Percentiles rank a stretch among this genome's conserved stretches.
Conservation (phyloP, 2,888 invertebrate species). For the Masnerella sp. region DNA sequence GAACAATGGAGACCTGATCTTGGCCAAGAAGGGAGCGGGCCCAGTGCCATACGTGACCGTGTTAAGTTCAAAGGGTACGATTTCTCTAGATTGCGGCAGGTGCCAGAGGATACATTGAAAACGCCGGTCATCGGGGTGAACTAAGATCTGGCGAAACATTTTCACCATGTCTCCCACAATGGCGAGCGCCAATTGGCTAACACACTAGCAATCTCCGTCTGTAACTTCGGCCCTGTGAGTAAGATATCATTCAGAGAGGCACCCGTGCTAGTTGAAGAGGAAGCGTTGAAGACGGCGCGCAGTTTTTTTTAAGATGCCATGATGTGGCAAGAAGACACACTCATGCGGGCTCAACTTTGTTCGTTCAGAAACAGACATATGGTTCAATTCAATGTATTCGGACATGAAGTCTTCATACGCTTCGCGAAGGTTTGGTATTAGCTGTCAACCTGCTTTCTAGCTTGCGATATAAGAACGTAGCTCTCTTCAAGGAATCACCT, state of each 20-base stretch:
- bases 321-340: slow-evolving; percentile 5
- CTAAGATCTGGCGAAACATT: slow-evolving; percentile 22
- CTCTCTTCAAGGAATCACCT: no score
- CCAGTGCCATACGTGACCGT: slow-evolving; percentile 6
- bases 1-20: not conserved
- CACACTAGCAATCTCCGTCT: not conserved
- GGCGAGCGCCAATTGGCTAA: not conserved
- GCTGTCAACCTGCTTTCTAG: no score
- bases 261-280: not conserved
- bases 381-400: no score
- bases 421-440: no score
- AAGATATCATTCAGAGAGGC: not conserved
- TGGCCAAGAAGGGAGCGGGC: not conserved
- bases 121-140: not conserved
- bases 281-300: no score
- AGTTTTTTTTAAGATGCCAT: not conserved
- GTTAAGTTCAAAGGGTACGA: not conserved
- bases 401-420: no score
- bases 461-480: no score
- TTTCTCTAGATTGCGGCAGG: no score
- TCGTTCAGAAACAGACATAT: no score
- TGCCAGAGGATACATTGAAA: slow-evolving; percentile 1
- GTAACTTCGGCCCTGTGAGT: not conserved
- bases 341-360: not conserved
- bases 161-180: no score